These are phyloP conservation scores for Camponotus pennsylvanicus DNA, from an alignment of 1,140 invertebrate species.

Conservation along the genomic window DNA sequence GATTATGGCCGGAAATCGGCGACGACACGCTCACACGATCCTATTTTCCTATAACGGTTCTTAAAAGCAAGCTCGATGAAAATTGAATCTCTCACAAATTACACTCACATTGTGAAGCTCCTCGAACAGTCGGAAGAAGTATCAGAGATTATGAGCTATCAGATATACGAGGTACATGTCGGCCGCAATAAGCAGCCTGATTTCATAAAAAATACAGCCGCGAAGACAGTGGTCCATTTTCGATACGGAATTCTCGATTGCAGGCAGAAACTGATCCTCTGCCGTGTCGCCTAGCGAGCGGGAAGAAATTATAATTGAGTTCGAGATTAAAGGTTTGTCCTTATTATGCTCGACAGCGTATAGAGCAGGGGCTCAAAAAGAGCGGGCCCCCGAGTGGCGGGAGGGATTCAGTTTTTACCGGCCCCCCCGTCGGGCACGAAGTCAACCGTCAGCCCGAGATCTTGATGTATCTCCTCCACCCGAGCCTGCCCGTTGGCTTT, in stretches of 20 bases:
- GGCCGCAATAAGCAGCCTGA: conserved; percentile 45
- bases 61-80: background rate
- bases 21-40: conserved; percentile 64
- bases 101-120: background rate
- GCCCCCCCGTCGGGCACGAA: conserved; percentile 70
- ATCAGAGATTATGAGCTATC: background rate
- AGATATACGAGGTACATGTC: conserved; percentile 49
- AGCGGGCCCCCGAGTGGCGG: conserved; percentile 67
- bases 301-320: conserved; percentile 83
- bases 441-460: conserved; percentile 82
- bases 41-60: conserved; percentile 28
- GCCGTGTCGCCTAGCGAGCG: conserved; percentile 63
- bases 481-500: conserved; percentile 79
- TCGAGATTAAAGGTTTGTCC: conserved; percentile 83
- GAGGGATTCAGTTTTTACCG: conserved; percentile 83
- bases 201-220: background rate
- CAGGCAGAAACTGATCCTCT: conserved; percentile 7
- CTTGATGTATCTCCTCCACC: conserved; percentile 82
- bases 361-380: conserved; percentile 74
- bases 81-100: conserved; percentile 17
- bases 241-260: conserved; percentile 65
- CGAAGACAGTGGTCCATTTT: conserved; percentile 79
- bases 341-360: conserved; percentile 79
- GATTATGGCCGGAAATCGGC: conserved; percentile 68
- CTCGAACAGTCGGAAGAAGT: background rate